Conservation (phyloP, 2,113 vertebrate genomes). For the Trogon melanurus region DNA sequence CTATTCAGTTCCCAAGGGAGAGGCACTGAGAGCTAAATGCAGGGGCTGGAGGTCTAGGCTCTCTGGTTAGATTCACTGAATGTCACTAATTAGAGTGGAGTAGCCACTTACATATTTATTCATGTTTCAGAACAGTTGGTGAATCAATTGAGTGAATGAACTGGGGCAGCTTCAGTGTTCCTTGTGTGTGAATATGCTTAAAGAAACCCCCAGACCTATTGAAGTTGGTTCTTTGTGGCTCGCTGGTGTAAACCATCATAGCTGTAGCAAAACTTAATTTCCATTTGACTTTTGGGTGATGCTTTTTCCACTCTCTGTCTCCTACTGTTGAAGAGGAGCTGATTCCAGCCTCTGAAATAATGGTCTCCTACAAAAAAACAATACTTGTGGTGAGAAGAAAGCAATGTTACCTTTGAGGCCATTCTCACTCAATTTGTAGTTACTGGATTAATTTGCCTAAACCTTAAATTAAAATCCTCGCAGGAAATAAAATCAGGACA, state of each 20-base stretch:
- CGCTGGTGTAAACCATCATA: neutral
- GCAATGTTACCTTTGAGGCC: neutral
- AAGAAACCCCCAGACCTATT: neutral
- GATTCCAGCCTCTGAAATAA: neutral
- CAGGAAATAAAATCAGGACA: neutral
- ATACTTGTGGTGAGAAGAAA: neutral
- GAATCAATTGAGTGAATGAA: constrained; percentile 48
- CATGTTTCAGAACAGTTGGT: constrained; percentile 37
- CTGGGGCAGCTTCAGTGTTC: neutral
- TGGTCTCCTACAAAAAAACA: neutral
- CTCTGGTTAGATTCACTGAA: constrained; percentile 35
- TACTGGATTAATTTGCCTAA: neutral
- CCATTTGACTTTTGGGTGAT: neutral
- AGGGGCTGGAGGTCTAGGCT: constrained; percentile 29
- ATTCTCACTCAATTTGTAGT: neutral
- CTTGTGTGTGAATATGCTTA: neutral
- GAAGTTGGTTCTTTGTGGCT: neutral
- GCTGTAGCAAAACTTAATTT: neutral
- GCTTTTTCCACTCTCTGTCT: neutral
- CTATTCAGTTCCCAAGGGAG: constrained; percentile 62
- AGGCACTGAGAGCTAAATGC: constrained; percentile 37
- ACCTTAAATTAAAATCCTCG: neutral
- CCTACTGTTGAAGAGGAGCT: neutral
- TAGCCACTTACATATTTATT: constrained; percentile 62
- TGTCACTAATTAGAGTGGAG: constrained; percentile 56